phyloP scores from a whole-genome alignment of 2,113 vertebrate genomes.

The Lipophrys pholis region DNA sequence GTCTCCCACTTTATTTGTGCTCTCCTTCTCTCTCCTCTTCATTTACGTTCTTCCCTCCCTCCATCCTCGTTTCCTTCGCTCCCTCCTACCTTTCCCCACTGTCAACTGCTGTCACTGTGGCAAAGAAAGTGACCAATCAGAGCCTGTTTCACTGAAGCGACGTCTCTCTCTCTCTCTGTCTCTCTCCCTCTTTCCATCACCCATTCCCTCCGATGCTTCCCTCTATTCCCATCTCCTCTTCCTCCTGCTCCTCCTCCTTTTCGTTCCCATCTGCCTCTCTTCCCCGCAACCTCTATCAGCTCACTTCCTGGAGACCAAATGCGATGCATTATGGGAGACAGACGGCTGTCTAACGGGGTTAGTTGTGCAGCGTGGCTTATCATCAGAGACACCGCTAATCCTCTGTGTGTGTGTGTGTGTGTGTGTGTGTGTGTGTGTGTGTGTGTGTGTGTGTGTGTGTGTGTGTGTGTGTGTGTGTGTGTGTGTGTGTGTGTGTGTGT shows the following conservation, averaged over 20 bases:
- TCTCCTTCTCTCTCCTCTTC: constrained; percentile 26
- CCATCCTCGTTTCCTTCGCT: constrained; percentile 35
- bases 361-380: constrained; percentile 74
- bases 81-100: constrained; percentile 73
- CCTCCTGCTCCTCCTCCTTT: constrained; percentile 21
- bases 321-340: constrained; percentile 79
- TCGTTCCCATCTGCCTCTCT: constrained; percentile 60
- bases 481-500: background rate
- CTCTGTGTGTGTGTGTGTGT: constrained; percentile 59
- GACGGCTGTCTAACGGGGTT: constrained; percentile 80
- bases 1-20: constrained; percentile 56
- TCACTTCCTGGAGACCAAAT: constrained; percentile 78
- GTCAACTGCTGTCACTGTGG: constrained; percentile 76
- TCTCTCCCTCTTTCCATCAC: constrained; percentile 54
- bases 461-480: constrained; percentile 25
- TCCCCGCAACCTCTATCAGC: constrained; percentile 71
- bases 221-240: constrained; percentile 17
- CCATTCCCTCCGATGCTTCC: constrained; percentile 48
- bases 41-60: constrained; percentile 51
- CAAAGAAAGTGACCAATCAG: constrained; percentile 80
- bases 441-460: background rate
- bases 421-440: constrained; percentile 43
- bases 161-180: constrained; percentile 62
- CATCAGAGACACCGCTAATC: constrained; percentile 79
- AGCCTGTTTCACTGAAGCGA: constrained; percentile 53